phyloP scores from a whole-genome alignment of 2,888 invertebrate species.

The Encarsia formosa region DNA sequence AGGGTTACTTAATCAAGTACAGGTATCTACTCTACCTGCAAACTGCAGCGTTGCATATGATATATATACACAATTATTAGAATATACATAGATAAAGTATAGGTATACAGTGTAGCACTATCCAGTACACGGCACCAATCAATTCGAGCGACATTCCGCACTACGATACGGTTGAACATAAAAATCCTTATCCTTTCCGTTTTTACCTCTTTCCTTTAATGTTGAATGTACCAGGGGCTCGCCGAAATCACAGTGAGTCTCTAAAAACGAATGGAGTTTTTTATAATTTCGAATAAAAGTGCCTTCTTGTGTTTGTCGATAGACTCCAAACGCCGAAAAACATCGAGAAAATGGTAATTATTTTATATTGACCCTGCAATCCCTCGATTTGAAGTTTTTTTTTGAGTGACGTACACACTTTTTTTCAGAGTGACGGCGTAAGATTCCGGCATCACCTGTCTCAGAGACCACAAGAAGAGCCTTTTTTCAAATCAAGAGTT shows the following conservation, averaged over 20 bases:
- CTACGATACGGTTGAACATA: too few relatives aligned
- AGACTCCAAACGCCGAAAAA: not conserved
- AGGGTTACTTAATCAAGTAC: too few relatives aligned
- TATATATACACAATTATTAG: too few relatives aligned
- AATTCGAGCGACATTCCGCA: too few relatives aligned
- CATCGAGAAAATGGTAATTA: constrained; percentile 6
- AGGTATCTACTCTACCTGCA: too few relatives aligned
- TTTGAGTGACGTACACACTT: not conserved
- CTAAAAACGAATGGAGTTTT: constrained; percentile 1
- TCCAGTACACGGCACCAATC: too few relatives aligned
- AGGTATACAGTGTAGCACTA: too few relatives aligned
- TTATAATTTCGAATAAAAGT: not conserved
- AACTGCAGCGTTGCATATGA: too few relatives aligned
- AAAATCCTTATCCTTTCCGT: too few relatives aligned
- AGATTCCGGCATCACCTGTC: constrained; percentile 39
- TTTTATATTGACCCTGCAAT: not conserved
- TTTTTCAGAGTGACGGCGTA: constrained; percentile 37
- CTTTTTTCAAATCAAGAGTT: constrained; percentile 34
- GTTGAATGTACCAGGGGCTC: too few relatives aligned
- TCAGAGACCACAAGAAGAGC: constrained; percentile 35
- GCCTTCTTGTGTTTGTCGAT: not conserved
- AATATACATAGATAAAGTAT: too few relatives aligned
- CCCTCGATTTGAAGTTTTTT: not conserved
- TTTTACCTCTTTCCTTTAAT: too few relatives aligned
- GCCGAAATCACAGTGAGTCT: constrained; percentile 2